Evolutionary conservation across 2,797 vertebrate genomes (phyloP).

Genomic region (Melopsittacus undulatus): DNA sequence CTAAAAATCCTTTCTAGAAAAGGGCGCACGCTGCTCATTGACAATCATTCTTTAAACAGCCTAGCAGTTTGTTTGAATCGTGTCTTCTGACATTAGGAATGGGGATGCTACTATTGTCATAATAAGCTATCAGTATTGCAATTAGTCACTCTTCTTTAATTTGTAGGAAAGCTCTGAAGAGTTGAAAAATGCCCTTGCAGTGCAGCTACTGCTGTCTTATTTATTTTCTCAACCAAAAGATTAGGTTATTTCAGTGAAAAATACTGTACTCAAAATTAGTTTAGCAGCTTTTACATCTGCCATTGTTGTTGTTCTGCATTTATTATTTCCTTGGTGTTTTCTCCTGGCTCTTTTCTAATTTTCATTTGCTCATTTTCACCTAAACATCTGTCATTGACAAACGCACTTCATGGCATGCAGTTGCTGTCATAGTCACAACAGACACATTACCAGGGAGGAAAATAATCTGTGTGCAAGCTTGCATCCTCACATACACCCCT

Average conservation of each 20-base stretch:
- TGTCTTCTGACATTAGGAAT: neutral
- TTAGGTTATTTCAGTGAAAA: conserved; percentile 9
- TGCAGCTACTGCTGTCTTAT: neutral
- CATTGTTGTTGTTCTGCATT: neutral
- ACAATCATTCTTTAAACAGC: neutral
- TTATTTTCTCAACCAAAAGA: neutral
- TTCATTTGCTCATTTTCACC: neutral
- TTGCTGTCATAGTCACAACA: neutral
- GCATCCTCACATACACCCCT: neutral
- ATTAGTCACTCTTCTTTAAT: neutral
- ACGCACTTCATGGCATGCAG: fast-evolving
- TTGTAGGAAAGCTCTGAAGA: neutral
- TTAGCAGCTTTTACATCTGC: neutral
- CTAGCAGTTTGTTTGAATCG: neutral
- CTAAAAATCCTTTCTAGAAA: neutral
- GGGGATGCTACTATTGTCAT: neutral
- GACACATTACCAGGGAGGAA: neutral
- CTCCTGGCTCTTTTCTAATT: neutral
- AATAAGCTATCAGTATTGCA: neutral
- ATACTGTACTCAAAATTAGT: neutral
- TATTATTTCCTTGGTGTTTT: neutral
- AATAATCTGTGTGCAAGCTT: neutral
- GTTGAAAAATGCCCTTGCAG: neutral
- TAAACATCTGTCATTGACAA: neutral
- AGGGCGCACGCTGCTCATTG: fast-evolving